Evolutionary conservation across 2,888 invertebrate genomes (phyloP), one percentile per base, ranked within the genome.

Genomic region (Formica aserva): DNA sequence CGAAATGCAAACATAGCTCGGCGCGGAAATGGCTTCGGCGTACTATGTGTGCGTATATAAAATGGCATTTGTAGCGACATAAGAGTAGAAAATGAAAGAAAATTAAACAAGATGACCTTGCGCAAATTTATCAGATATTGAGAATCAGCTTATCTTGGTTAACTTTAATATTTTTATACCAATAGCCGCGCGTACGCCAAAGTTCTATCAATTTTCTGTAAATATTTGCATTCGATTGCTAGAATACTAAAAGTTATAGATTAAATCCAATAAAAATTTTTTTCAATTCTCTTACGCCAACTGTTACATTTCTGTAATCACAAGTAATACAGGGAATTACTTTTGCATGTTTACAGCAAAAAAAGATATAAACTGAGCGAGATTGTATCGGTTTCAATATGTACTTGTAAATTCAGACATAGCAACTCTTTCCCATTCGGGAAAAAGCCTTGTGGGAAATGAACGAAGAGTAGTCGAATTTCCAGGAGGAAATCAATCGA

Each of bases 401-500:
- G 32, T 32, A 38, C n/a, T 41, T 35, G 60, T 55, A 48, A 60
- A n/a, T 60, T 69, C 41, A 71, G 32, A 66, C n/a, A 9, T 32
- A 18, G 13, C 22, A 71, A 35, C 45, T 41, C 22, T 78, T 71
- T 22, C 29, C 15, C 32, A 38, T 32, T 45, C 57, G 29, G 45
- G 29, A 22, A 78, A 78, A 80, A 80, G 35, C 45, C 26, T 72
- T 77, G 55, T 32, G 38, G 78, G 78, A 76, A 82, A 76, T 76
- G 63, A 69, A 18, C 29, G 38, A 55, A 48, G 38, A 76, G 55
- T 26, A 52, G 77, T 82, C 80, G 71, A 80, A 71, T 69, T 22
- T 57, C 22, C 45, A 69, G 48, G 22, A 82, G 77, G 48, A 65
- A 82, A 77, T 77, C 48, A 60, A 82, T 82, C 67, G 66, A 82